Evolutionary conservation across 2,888 invertebrate species (phyloP).

Genomic region (Taphrorychus bicolor): DNA sequence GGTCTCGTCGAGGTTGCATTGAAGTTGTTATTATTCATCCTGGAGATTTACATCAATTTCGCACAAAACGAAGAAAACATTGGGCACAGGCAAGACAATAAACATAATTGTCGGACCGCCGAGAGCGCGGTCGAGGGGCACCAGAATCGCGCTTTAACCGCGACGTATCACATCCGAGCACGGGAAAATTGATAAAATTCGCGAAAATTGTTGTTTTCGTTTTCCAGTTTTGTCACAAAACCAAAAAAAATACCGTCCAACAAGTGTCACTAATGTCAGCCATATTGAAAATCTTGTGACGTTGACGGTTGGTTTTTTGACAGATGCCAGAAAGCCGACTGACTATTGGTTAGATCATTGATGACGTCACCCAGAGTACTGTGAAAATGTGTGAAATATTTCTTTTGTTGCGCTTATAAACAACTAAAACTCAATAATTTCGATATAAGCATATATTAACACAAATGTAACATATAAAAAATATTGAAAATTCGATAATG

Average conservation of each 20-base stretch:
- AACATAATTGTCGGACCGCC: conserved; percentile 6
- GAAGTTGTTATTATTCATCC: conserved; percentile 38
- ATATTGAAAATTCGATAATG: conserved; percentile 32
- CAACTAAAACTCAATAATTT: background rate
- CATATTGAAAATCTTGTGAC: conserved; percentile 28
- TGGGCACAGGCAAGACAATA: background rate
- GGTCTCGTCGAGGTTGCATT: conserved; percentile 29
- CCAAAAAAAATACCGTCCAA: conserved; percentile 36
- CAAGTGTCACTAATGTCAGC: conserved; percentile 41
- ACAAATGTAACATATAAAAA: conserved; percentile 39
- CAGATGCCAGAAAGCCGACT: background rate
- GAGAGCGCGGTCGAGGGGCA: background rate
- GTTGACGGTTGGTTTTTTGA: background rate
- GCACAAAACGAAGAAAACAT: conserved; percentile 10
- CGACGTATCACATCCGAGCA: conserved; percentile 9
- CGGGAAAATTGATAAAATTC: conserved; percentile 4
- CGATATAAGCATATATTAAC: conserved; percentile 30
- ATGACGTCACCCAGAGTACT: background rate
- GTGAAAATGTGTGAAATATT: background rate
- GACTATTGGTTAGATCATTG: background rate
- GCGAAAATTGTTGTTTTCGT: conserved; percentile 31
- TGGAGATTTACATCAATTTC: conserved; percentile 13
- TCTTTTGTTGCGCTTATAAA: background rate
- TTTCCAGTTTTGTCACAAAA: conserved; percentile 32
- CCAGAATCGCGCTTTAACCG: background rate